A percentile compares a stretch with the other conserved stretches of the same genome.
Conservation (phyloP, 2,113 vertebrate genomes). For the Aleadryas rufinucha region DNA sequence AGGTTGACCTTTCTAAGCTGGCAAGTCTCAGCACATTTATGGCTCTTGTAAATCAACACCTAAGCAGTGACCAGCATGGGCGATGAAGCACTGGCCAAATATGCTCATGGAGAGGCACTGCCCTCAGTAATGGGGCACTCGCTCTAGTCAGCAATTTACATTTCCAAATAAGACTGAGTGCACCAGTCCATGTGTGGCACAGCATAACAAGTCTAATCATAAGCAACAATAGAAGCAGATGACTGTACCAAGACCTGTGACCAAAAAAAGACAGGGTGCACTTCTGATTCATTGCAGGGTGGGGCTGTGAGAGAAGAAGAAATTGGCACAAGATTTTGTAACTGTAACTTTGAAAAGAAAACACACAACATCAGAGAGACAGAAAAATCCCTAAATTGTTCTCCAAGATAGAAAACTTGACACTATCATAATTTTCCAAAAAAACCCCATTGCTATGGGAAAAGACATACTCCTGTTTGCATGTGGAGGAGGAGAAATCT, state of each 20-base stretch:
- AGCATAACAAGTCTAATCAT: neutral
- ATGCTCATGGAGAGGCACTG: neutral
- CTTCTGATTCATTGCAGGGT: constrained; percentile 40
- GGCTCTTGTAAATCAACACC: constrained; percentile 1
- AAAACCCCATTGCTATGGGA: neutral
- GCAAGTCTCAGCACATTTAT: neutral
- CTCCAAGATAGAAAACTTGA: neutral
- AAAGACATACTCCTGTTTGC: neutral
- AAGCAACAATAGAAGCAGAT: constrained; percentile 12
- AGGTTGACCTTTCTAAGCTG: neutral
- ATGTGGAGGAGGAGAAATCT: neutral
- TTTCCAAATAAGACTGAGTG: constrained; percentile 37
- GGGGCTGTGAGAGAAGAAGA: neutral
- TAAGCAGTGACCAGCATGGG: neutral
- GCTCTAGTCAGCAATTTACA: neutral
- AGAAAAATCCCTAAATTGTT: neutral
- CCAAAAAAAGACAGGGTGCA: constrained; percentile 30
- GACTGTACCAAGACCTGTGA: constrained; percentile 33
- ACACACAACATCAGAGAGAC: neutral
- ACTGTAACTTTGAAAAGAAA: constrained; percentile 1
- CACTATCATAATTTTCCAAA: neutral
- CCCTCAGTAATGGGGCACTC: neutral
- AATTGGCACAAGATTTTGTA: neutral
- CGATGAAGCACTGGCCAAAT: neutral
- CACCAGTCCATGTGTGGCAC: neutral